These are phyloP conservation scores for Torymus texanus DNA, from an alignment of 2,888 invertebrate genomes.

Conservation along the genomic window DNA sequence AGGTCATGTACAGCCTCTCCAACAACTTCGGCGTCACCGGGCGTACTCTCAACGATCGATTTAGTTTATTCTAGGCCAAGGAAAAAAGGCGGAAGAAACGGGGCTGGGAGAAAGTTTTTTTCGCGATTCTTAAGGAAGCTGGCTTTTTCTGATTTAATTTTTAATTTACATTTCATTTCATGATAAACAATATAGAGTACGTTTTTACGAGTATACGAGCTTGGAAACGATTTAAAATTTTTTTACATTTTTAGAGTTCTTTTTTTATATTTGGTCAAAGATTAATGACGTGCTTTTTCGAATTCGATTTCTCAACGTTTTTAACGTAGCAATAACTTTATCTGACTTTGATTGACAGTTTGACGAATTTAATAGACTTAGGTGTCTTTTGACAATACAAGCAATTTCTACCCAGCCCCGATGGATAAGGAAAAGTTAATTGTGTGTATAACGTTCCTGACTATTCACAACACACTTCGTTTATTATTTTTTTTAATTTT, in stretches of 20 bases:
- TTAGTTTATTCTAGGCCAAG: conserved; percentile 63
- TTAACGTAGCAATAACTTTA: not conserved
- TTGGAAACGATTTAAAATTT: too few species aligned
- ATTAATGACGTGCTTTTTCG: not conserved
- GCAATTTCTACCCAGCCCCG: conserved; percentile 19
- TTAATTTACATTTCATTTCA: too few species aligned
- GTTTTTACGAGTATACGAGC: too few species aligned
- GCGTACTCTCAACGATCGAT: conserved; percentile 73
- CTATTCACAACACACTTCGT: not conserved
- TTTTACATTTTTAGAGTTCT: too few species aligned
- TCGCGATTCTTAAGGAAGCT: conserved; percentile 11
- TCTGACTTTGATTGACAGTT: not conserved
- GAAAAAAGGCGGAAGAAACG: not conserved
- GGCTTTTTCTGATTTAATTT: not conserved
- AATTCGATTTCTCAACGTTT: not conserved
- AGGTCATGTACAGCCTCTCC: conserved; percentile 72
- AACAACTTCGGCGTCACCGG: conserved; percentile 70
- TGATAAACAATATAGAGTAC: too few species aligned
- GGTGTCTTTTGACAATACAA: too few species aligned
- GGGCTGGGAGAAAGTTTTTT: not conserved
- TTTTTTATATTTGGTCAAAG: too few species aligned
- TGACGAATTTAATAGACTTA: not conserved
- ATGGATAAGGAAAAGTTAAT: not conserved
- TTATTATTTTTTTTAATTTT: conserved; percentile 15
- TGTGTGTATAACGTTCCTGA: conserved; percentile 30